Conservation (phyloP, 2,797 vertebrate genomes). For the Coilia nasus region DNA sequence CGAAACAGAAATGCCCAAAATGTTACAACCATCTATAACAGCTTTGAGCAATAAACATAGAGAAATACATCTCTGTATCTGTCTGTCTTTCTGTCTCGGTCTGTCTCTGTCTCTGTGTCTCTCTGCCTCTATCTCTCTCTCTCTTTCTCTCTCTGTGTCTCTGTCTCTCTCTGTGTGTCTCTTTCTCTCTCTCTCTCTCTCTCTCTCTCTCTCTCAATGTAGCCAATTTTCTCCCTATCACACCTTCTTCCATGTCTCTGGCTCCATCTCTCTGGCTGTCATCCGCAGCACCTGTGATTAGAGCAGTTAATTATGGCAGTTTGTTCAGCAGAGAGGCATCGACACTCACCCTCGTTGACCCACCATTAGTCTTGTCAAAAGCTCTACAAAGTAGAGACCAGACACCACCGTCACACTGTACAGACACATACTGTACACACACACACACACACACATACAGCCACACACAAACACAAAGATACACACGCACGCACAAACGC, state of each 20-base stretch:
- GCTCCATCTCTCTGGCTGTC: background rate
- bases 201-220: background rate
- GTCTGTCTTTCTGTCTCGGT: too few relatives aligned
- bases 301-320: conserved; percentile 21
- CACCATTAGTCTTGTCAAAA: conserved; percentile 28
- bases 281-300: conserved; percentile 5
- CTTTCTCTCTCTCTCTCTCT: background rate
- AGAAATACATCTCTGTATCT: too few relatives aligned
- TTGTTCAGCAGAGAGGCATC: conserved; percentile 28
- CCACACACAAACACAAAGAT: background rate
- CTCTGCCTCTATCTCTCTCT: too few relatives aligned
- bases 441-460: conserved; percentile 12
- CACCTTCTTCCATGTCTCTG: background rate
- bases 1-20: too few relatives aligned
- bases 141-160: background rate
- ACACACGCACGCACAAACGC: background rate
- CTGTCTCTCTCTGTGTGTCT: conserved; percentile 10
- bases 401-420: background rate
- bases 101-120: too few relatives aligned
- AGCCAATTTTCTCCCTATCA: background rate
- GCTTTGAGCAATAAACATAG: too few relatives aligned
- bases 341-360: conserved; percentile 32
- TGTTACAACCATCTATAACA: too few relatives aligned
- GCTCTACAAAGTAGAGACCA: background rate
- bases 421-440: conserved; percentile 18